Percentiles rank a stretch among this genome's conserved stretches.
phyloP scores from a whole-genome alignment of 1,140 invertebrate genomes.

The Drosophila hydei region DNA sequence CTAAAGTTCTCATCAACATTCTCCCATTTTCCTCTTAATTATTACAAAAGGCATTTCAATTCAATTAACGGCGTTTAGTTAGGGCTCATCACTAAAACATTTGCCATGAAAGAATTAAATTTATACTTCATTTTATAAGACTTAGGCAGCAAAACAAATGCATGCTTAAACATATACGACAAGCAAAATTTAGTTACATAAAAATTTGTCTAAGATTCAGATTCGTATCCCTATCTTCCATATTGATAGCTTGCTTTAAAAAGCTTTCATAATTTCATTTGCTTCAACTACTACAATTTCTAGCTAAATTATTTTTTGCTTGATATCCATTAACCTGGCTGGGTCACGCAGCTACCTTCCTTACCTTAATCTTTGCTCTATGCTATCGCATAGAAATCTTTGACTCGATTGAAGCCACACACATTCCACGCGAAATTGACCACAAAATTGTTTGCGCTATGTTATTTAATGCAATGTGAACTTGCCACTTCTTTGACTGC shows the following conservation, averaged over 20 bases:
- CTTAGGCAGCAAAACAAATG: no score
- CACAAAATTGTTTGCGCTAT: conserved; percentile 31
- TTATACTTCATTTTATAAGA: neutral
- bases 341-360: neutral
- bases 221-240: no score
- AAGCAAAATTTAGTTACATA: no score
- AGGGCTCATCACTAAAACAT: neutral
- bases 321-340: conserved; percentile 13
- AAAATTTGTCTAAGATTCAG: no score
- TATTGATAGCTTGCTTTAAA: no score
- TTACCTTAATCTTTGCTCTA: neutral
- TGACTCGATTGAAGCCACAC: conserved; percentile 9
- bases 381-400: conserved; percentile 11
- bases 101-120: conserved; percentile 1
- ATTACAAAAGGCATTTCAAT: conserved; percentile 46
- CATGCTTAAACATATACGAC: no score
- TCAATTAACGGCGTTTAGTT: conserved; percentile 43
- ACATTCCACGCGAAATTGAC: conserved; percentile 37
- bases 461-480: conserved; percentile 31
- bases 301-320: neutral
- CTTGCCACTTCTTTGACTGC: conserved; percentile 30
- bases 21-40: conserved; percentile 56
- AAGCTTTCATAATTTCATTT: neutral
- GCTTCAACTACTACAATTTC: neutral
- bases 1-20: conserved; percentile 71